Conservation (phyloP, 2,113 vertebrate genomes). For the Rhynchomys soricoides region DNA sequence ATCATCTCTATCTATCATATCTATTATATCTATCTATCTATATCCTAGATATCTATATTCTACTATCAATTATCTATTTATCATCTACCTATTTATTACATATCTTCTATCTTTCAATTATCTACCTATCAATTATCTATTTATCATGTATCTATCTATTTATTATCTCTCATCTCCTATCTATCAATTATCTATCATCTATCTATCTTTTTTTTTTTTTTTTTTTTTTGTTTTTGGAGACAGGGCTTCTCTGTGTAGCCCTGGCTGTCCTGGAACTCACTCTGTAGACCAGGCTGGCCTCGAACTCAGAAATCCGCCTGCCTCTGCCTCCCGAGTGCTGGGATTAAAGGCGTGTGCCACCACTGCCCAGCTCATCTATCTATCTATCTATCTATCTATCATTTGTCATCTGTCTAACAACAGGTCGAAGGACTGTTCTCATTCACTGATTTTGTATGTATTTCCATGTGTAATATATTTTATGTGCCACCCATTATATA, state of each 20-base stretch:
- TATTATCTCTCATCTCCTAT: background rate
- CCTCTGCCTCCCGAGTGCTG: too few relatives aligned
- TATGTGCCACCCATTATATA: background rate
- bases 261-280: too few relatives aligned
- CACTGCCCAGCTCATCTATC: too few relatives aligned
- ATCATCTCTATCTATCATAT: background rate
- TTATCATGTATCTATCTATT: background rate
- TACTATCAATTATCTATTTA: background rate
- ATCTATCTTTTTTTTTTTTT: too few relatives aligned
- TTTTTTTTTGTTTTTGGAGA: too few relatives aligned
- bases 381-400: background rate
- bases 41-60: background rate
- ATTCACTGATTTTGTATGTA: background rate
- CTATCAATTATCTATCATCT: background rate
- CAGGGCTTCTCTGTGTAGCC: too few relatives aligned
- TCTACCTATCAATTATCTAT: background rate
- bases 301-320: too few relatives aligned
- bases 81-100: background rate
- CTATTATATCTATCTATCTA: background rate
- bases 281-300: too few relatives aligned
- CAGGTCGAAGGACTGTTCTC: background rate
- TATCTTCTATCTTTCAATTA: too few relatives aligned
- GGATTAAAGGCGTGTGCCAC: too few relatives aligned
- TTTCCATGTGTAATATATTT: background rate
- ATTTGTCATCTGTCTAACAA: background rate